Evolutionary conservation across 2,797 vertebrate species (phyloP), one percentile per base, ranked within the genome.

Genomic region (Buphagus erythrorhynchus): DNA sequence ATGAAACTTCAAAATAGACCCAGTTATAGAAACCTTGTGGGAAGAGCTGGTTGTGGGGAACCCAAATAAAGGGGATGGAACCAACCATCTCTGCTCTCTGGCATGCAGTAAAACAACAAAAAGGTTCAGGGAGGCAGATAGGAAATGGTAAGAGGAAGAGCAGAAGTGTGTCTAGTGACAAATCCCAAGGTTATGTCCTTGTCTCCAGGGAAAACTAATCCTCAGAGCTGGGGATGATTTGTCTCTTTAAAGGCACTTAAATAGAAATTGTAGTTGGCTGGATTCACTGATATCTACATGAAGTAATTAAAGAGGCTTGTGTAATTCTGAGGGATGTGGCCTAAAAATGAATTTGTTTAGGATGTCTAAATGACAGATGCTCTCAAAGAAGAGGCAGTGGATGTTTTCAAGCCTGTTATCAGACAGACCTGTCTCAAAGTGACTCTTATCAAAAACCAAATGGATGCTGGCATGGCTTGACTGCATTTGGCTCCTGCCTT

Each of bases 261-360:
- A 62, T 45, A 90, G 69, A 84, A 93, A 63, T 77, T 65, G 54
- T 19, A 51, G 38, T 38, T 95, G 91, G 13, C 67, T 90, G 46
- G 26, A 35, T 84, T 93, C 46, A 25, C 49, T 65, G 76, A 17
- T 83, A 59, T 45, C 89, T 91, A 0, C 19, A 9, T 61, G 61
- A 42, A 68, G 51, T 95, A 80, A 91, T 95, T 94, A 88, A 28
- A 90, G 84, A 89, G 69, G 22, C 38, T 66, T 62, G 43, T 86
- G 66, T 91, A 45, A 80, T 78, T 93, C 36, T n/a, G 72, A 75
- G 82, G 57, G 65, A 72, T 83, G 68, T 29, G 11, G 49, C 81
- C 74, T 86, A 67, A 94, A 90, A 93, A 40, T 85, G 28, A 68
- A 51, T 89, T 96, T 77, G n/a, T 91, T 91, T 77, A 35, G 54